Percentiles rank a stretch among this genome's conserved stretches.
phyloP scores from a whole-genome alignment of 2,888 invertebrate species.

The Tetramorium bicarinatum region DNA sequence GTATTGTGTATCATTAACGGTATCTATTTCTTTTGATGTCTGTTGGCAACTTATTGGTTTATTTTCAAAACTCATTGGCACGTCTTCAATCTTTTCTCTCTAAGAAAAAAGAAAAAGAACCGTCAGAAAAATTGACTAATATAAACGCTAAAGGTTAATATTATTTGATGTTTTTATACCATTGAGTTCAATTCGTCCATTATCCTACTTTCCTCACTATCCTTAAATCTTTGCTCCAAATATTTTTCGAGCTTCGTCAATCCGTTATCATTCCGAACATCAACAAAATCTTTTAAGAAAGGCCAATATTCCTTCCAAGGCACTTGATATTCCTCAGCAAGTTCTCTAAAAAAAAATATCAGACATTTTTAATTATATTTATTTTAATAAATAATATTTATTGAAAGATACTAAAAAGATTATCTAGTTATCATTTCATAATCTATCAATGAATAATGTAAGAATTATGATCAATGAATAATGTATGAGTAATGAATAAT shows the following conservation, averaged over 20 bases:
- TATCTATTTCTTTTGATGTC: slow-evolving; percentile 50
- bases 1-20: slow-evolving; percentile 71
- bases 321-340: slow-evolving; percentile 91
- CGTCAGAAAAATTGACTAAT: slow-evolving; percentile 30
- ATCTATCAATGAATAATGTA: not conserved
- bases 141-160: not conserved
- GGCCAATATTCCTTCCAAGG: slow-evolving; percentile 98
- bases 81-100: slow-evolving; percentile 49
- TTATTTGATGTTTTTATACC: slow-evolving; percentile 52
- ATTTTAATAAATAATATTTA: slow-evolving; percentile 22
- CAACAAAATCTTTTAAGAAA: slow-evolving; percentile 93
- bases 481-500: not conserved
- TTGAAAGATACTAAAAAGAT: not conserved
- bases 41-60: slow-evolving; percentile 31
- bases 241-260: slow-evolving; percentile 92
- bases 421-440: not conserved
- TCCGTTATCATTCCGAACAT: slow-evolving; percentile 92
- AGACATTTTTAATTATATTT: not conserved
- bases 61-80: not conserved
- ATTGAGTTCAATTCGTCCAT: slow-evolving; percentile 83
- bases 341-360: slow-evolving; percentile 86
- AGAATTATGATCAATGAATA: not conserved
- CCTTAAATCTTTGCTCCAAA: slow-evolving; percentile 88
- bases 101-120: slow-evolving; percentile 58
- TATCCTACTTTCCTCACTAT: slow-evolving; percentile 85